Evolutionary conservation across 37 sponge, comb jelly and placozoan genomes (phyloP), one percentile per base, ranked within the genome.

Genomic region (Ephydatia muelleri): DNA sequence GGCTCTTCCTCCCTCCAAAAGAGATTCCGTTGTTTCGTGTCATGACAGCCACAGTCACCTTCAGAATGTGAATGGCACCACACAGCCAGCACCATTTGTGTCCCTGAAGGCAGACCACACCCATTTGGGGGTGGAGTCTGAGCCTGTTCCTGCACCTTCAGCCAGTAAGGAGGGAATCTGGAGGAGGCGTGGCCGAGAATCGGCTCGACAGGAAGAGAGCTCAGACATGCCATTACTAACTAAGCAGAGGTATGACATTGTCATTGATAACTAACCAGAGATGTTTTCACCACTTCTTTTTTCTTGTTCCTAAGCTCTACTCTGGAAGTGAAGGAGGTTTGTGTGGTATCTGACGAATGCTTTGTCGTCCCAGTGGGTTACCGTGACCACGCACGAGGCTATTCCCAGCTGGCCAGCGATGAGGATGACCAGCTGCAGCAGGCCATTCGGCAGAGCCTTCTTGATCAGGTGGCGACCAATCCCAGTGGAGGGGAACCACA

Each of bases 11-110:
- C 34, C 49, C 75, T 67, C n/a, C 25, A 31, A 14, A 6, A 93
- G 99, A 99, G 79, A 95, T 99, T 70, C 99, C 99, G 27, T 76
- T 99, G 5, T 99, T 94, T 68, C 99, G 97, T 75, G 93, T 99
- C 68, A 88, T 99, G 78, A 77, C 97, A 2, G 99, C 99, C 2
- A 89, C 85, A 27, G 93, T 97, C 72, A 97, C 95, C 25, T 97
- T 83, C 84, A 90, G 31, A 97, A 97, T 77, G 22, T 92, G 40
- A 94, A 97, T 80, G 95, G 95, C 4, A 29, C 36, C 72, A 77
- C 76, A 69, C 29, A 78, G 5, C 86, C 93, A 35, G 88, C 80
- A 28, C 86, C 91, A 25, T 83, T 88, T 43, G 88, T 94, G 19
- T 72, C 88, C 23, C 69, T 86, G 5, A 28, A 76, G 68, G 66